Conservation (phyloP, 2,113 vertebrate genomes). For the Saimiri boliviensis region DNA sequence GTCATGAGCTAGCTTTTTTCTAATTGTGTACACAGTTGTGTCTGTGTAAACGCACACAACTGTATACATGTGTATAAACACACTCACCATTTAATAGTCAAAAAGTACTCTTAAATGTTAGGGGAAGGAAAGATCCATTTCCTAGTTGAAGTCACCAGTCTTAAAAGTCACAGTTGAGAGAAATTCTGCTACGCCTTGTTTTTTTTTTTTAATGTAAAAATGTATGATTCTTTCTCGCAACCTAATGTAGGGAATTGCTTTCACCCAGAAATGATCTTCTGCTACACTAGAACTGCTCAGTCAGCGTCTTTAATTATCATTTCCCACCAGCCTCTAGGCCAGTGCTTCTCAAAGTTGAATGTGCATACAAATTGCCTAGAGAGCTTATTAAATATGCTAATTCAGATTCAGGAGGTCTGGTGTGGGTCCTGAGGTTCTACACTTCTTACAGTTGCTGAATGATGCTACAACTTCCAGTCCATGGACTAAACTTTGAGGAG, state of each 20-base stretch:
- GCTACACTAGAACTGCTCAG: constrained; percentile 50
- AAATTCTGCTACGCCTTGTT: constrained; percentile 15
- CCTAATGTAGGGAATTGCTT: constrained; percentile 44
- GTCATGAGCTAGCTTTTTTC: background rate
- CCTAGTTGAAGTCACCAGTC: background rate
- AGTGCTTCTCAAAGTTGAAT: constrained; percentile 60
- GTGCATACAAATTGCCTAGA: constrained; percentile 26
- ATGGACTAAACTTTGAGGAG: background rate
- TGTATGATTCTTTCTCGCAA: constrained; percentile 45
- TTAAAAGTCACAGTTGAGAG: constrained; percentile 30
- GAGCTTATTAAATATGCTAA: constrained; percentile 66
- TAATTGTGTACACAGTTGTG: background rate
- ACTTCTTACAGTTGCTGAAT: background rate
- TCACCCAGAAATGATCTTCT: constrained; percentile 51
- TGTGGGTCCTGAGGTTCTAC: background rate
- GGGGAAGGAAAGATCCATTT: background rate
- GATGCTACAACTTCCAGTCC: background rate
- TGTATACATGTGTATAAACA: background rate
- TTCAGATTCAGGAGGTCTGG: constrained; percentile 52
- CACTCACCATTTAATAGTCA: background rate
- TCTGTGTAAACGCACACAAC: no score
- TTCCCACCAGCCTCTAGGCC: constrained; percentile 56
- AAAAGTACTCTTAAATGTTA: background rate
- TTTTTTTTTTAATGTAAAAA: constrained; percentile 48
- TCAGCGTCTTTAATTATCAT: constrained; percentile 71